Evolutionary conservation across 2,888 invertebrate species (phyloP), one percentile per base, ranked within the genome.

Genomic region (Aphidius colemani): DNA sequence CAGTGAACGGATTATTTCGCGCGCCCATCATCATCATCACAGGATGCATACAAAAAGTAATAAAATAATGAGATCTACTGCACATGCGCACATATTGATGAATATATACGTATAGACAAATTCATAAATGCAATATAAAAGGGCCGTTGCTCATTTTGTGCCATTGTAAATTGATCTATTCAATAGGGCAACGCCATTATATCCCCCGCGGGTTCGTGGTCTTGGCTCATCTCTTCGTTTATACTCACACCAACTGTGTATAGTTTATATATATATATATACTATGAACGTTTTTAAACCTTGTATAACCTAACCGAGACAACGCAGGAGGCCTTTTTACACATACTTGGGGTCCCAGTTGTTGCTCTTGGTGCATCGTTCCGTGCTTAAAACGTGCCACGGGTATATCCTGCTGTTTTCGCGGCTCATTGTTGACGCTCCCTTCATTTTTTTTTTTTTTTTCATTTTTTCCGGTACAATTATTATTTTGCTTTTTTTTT

Each of bases 81-180:
- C 61, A n/a, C 61, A 39, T 53, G 59, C 51, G 59, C 39, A 63
- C 53, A 57, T n/a, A n/a, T n/a, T n/a, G n/a, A n/a, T n/a, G n/a
- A n/a, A n/a, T n/a, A n/a, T n/a, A n/a, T n/a, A n/a, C n/a, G n/a
- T n/a, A n/a, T 53, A 50, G 9, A 51, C 18, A 49, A 48, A 46
- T 46, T 53, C 30, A 58, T 13, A 55, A 46, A 65, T 53, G 63
- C 40, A 64, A 53, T 57, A 50, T 44, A 61, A 46, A 64, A 61
- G 65, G 57, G 65, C 66, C 65, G 66, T 75, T 82, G 82, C 79
- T 82, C 82, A 76, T 81, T 82, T 82, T 77, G 77, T 76, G 76
- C 79, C 80, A 81, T 82, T 82, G 81, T 82, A 81, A 82, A 82
- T 82, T 80, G 81, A 82, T 81, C 81, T 79, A 81, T 82, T 82